Conservation (phyloP, 2,888 invertebrate genomes). For the Gryllus longicercus region DNA sequence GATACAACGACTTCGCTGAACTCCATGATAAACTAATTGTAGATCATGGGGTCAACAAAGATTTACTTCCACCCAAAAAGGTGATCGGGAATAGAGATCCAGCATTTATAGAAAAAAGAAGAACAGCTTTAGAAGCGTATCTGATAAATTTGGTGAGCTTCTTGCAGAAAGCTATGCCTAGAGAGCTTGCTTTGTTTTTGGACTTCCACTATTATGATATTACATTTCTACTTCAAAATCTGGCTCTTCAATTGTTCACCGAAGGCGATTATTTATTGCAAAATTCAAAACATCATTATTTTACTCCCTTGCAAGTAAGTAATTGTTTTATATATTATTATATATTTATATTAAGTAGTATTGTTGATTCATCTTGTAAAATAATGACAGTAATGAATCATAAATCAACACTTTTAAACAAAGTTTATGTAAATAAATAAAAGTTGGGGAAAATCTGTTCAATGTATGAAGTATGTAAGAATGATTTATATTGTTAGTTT, state of each 20-base stretch:
- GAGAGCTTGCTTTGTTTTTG: slow-evolving; percentile 76
- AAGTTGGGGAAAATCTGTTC: no score
- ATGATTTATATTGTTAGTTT: no score
- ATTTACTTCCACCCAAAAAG: slow-evolving; percentile 89
- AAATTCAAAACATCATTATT: slow-evolving; percentile 60
- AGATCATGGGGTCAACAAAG: slow-evolving; percentile 78
- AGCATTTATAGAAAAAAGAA: slow-evolving; percentile 79
- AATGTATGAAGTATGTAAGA: no score
- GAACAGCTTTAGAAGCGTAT: slow-evolving; percentile 76
- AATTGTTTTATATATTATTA: no score
- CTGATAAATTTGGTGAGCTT: slow-evolving; percentile 71
- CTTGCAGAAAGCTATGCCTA: slow-evolving; percentile 74
- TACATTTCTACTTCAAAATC: slow-evolving; percentile 75
- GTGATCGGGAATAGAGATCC: slow-evolving; percentile 86
- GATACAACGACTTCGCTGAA: slow-evolving; percentile 87
- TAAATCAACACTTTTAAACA: no score
- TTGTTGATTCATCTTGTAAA: no score
- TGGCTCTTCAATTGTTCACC: slow-evolving; percentile 73
- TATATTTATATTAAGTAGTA: no score
- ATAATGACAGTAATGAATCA: no score
- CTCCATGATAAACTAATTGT: slow-evolving; percentile 78
- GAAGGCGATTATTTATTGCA: slow-evolving; percentile 69
- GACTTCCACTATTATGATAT: slow-evolving; percentile 88
- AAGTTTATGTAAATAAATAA: no score
- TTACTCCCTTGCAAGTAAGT: slow-evolving; percentile 74